phyloP scores from a whole-genome alignment of 1,140 invertebrate genomes.

The Drosophila auraria region DNA sequence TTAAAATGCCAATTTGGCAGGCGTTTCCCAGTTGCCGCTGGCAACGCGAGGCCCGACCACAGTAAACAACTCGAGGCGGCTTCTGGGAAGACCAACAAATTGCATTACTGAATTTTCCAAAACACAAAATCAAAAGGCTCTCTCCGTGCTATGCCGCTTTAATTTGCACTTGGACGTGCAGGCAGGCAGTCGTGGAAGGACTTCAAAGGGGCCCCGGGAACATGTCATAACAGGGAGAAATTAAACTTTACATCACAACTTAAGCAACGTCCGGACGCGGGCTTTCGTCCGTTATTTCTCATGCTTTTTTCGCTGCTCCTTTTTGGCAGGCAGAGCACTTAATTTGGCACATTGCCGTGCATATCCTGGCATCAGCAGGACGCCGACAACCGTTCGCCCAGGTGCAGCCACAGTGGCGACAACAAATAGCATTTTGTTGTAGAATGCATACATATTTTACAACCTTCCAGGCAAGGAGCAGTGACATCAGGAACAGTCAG shows the following conservation, averaged over 20 bases:
- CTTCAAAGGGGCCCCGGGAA: constrained; percentile 64
- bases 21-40: constrained; percentile 40
- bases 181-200: constrained; percentile 16
- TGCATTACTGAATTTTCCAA: constrained; percentile 16
- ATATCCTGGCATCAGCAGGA: constrained; percentile 58
- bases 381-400: constrained; percentile 55
- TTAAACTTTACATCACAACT: constrained; percentile 82
- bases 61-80: constrained; percentile 14
- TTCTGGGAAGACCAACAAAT: constrained; percentile 11
- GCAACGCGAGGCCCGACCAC: constrained; percentile 20
- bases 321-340: constrained; percentile 70
- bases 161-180: constrained; percentile 17
- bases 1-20: constrained; percentile 64
- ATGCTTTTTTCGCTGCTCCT: background rate
- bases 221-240: constrained; percentile 79
- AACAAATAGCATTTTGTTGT: constrained; percentile 65
- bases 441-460: constrained; percentile 73
- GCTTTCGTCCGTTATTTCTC: constrained; percentile 23
- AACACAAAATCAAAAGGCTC: constrained; percentile 7
- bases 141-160: constrained; percentile 1
- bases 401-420: constrained; percentile 73
- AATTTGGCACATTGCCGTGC: constrained; percentile 77
- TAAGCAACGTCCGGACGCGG: constrained; percentile 60
- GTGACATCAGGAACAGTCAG: background rate
- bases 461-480: constrained; percentile 26